Evolutionary conservation across 2,113 vertebrate species (phyloP), one percentile per base, ranked within the genome.

Genomic region (Pollachius pollachius): DNA sequence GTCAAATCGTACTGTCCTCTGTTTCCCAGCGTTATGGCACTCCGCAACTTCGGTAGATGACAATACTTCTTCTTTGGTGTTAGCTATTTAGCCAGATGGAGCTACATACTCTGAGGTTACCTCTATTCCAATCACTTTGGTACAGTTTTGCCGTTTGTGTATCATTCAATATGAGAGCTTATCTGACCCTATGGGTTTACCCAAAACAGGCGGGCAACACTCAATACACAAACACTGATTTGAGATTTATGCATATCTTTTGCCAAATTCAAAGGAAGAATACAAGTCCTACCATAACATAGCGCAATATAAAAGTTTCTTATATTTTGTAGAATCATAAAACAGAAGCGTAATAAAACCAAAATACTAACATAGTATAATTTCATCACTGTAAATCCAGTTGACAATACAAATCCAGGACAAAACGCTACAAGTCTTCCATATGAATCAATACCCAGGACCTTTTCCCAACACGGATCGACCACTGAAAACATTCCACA

Each of bases 281-380:
- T 17, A n/a, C 4, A 57, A 57, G 15, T 90, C 88, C 87, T 85
- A 87, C 88, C 84, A 87, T 88, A 85, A 88, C 82, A 89, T 87
- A 90, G 90, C 90, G 88, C 87, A 90, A 90, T 87, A 89, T 81
- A 92, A 87, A 85, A 25, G 82, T 88, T 90, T 89, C 88, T 88
- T 85, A 91, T 89, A 93, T 93, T 93, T 93, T 92, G 91, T 84
- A 93, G 91, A 93, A 92, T 92, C 91, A 93, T 48, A 93, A 93
- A 92, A 92, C 91, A 91, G 88, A 92, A 89, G 89, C 87, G 84
- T 89, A 91, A 90, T 90, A 87, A 88, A 90, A 89, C 85, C 0
- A 85, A 93, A 93, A 93, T 93, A 93, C 92, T 93, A 93, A 93
- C 92, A 93, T 93, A 93, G 92, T 93, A 93, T 93, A 93, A 93